Conservation (phyloP, 2,113 vertebrate genomes). For the Caloenas nicobarica region DNA sequence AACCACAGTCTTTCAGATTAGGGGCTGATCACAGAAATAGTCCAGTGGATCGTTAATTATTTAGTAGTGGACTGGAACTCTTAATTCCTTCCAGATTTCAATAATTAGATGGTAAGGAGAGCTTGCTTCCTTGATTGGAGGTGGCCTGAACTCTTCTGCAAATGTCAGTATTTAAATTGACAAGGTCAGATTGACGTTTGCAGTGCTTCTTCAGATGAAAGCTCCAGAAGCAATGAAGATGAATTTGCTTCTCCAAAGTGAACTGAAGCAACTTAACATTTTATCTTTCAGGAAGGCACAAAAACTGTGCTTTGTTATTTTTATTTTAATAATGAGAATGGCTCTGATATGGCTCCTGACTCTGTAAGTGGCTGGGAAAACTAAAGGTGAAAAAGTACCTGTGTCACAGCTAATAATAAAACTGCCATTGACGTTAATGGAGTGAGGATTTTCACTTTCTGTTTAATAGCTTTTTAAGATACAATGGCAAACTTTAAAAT, state of each 20-base stretch:
- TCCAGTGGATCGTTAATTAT: conserved; percentile 36
- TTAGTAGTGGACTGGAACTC: conserved; percentile 34
- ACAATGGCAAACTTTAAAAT: neutral
- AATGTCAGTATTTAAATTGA: neutral
- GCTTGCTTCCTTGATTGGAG: neutral
- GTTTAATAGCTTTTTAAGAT: neutral
- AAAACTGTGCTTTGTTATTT: neutral
- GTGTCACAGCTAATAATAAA: neutral
- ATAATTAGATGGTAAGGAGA: neutral
- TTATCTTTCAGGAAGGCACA: neutral
- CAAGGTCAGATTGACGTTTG: neutral
- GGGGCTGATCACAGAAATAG: conserved; percentile 37
- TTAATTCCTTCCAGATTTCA: conserved; percentile 21
- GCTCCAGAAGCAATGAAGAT: neutral
- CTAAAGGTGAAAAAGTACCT: neutral
- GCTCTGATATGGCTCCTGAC: neutral
- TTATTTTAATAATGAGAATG: neutral
- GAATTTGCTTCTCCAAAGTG: neutral
- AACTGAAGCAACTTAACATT: neutral
- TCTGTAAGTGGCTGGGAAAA: neutral
- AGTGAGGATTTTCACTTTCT: neutral
- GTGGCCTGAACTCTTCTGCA: neutral
- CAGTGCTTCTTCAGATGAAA: conserved; percentile 1
- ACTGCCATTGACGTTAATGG: neutral
- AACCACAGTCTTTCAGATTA: neutral